Evolutionary conservation across 1,140 invertebrate species (phyloP), one percentile per base, ranked within the genome.

Genomic region (Tetraneura akinire): DNA sequence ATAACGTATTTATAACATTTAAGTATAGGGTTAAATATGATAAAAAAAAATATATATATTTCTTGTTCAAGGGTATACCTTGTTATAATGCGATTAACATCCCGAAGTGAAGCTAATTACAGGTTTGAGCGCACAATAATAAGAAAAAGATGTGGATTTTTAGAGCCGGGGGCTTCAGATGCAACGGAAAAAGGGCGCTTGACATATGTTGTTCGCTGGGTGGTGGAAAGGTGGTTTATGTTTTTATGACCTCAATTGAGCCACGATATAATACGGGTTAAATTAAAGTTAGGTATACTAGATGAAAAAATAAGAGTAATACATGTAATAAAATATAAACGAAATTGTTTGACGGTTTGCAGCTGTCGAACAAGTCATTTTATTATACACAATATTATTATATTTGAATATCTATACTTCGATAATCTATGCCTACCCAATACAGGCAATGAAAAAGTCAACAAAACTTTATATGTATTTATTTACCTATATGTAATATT

Each of bases 141-240:
- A 78, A 78, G 55, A 78, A 37, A 57, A 74, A 21, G 74, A 78
- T 45, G 74, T 78, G 74, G 74, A 60, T 60, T 78, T 78, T 60
- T 45, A n/a, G n/a, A n/a, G 32, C 74, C 53, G 53, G 14, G 55
- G 55, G 74, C 37, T 16, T 62, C 1, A 14, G 23, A 57, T 21
- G 37, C 4, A 55, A 18, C 8, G 32, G 60, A 47, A 78, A 42
- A 60, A 32, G 62, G 74, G 74, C 74, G 74, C 74, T 55, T 78
- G 32, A 21, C 74, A 78, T 37, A 78, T 78, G 74, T 78, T 42
- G 51, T 42, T 37, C 71, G 3, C 53, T 45, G 51, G 53, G 55
- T 60, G 74, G 53, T 29, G 32, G 29, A 78, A 78, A 78, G 74
- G 74, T 78, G 74, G 74, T 78, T 78, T 78, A 78, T 78, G 74